Evolutionary conservation across 1,140 invertebrate genomes (phyloP).

Genomic region (Arctopsyche grandis): DNA sequence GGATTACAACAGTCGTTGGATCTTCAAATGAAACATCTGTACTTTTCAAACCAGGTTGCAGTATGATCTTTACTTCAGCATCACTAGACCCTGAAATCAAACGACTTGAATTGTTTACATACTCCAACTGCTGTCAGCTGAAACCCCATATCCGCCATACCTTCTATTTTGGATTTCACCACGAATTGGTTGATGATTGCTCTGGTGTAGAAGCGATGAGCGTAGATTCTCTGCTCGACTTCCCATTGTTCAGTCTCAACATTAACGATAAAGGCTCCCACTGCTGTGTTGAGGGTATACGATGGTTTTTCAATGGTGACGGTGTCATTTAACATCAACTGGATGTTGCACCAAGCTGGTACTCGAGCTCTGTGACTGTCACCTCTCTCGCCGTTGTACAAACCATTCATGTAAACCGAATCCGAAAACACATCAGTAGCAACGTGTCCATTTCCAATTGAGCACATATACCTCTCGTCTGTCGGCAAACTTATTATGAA

Average conservation of each 20-base stretch:
- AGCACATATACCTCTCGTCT: slow-evolving; percentile 68
- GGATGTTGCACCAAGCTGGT: slow-evolving; percentile 67
- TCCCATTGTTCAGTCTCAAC: slow-evolving; percentile 61
- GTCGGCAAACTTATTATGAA: slow-evolving; percentile 61
- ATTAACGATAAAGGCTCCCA: slow-evolving; percentile 60
- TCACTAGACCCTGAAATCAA: neutral
- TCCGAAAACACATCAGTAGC: slow-evolving; percentile 69
- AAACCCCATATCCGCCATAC: too few species aligned
- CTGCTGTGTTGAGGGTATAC: slow-evolving; percentile 62
- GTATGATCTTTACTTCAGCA: slow-evolving; percentile 58
- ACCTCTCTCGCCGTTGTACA: slow-evolving; percentile 67
- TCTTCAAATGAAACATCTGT: slow-evolving; percentile 60
- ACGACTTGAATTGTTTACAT: slow-evolving; percentile 59
- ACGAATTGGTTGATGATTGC: slow-evolving; percentile 68
- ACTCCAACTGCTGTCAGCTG: too few species aligned
- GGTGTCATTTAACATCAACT: slow-evolving; percentile 59
- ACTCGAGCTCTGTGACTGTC: slow-evolving; percentile 67
- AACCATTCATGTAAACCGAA: slow-evolving; percentile 68
- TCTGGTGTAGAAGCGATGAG: slow-evolving; percentile 68
- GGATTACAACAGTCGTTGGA: slow-evolving; percentile 58
- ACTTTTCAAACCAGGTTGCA: slow-evolving; percentile 60
- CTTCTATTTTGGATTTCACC: slow-evolving; percentile 52
- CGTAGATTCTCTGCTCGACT: slow-evolving; percentile 65
- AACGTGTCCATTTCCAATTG: slow-evolving; percentile 68
- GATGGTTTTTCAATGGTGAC: slow-evolving; percentile 57